A percentile compares a stretch with the other conserved stretches of the same genome.
Conservation (phyloP, 1,140 invertebrate species). For the Hydropsyche tenuis region DNA sequence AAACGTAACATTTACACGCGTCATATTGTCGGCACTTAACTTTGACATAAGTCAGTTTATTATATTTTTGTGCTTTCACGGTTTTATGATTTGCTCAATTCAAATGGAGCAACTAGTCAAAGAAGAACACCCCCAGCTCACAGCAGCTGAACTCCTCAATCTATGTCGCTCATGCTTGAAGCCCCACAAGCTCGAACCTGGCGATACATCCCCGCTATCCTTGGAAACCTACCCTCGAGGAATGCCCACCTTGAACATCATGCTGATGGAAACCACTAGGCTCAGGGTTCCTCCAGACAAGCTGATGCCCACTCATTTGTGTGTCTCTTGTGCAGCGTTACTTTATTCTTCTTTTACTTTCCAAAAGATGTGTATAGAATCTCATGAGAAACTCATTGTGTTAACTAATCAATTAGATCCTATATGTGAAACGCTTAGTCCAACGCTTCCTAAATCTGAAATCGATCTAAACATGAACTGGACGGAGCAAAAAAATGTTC, state of each 20-base stretch:
- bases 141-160: too few species aligned
- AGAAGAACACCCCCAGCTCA: too few species aligned
- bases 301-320: not conserved
- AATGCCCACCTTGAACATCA: not conserved
- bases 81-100: too few species aligned
- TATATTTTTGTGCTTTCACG: too few species aligned
- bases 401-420: not conserved
- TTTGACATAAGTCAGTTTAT: too few species aligned
- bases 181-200: too few species aligned
- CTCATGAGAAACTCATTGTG: not conserved
- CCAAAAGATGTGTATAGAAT: slow-evolving; percentile 3
- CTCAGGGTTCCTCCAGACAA: not conserved
- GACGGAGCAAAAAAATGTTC: not conserved
- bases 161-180: too few species aligned
- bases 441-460: not conserved
- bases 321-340: not conserved
- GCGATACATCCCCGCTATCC: too few species aligned
- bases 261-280: not conserved
- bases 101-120: too few species aligned
- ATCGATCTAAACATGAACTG: not conserved
- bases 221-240: not conserved
- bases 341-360: not conserved
- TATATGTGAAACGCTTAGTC: not conserved
- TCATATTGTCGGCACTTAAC: too few species aligned
- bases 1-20: too few species aligned